Evolutionary conservation across 1,140 invertebrate species (phyloP).

Genomic region (Fopius arisanus): DNA sequence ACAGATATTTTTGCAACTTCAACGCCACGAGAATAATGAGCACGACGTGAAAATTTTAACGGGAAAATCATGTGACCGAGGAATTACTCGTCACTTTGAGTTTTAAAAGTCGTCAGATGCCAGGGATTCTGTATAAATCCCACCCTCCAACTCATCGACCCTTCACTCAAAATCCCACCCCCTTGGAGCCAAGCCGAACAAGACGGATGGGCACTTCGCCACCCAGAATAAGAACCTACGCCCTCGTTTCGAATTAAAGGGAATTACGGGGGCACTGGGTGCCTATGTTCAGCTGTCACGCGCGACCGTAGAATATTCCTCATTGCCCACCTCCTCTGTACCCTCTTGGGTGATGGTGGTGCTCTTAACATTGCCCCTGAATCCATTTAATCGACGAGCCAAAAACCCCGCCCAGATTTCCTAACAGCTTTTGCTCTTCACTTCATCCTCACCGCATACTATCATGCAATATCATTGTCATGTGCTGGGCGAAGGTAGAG

Average conservation of each 20-base stretch:
- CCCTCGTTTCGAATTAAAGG: slow-evolving; percentile 26
- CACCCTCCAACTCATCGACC: background rate
- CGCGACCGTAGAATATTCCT: slow-evolving; percentile 21
- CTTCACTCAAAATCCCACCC: background rate
- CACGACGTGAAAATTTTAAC: too few relatives aligned
- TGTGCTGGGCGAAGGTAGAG: background rate
- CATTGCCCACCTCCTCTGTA: background rate
- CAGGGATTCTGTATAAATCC: background rate
- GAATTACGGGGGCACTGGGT: slow-evolving; percentile 21
- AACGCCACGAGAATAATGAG: too few relatives aligned
- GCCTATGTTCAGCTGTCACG: slow-evolving; percentile 32
- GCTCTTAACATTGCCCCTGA: background rate
- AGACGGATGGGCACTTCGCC: slow-evolving; percentile 38
- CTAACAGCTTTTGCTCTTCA: background rate
- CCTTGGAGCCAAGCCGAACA: slow-evolving; percentile 16
- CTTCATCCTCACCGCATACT: background rate
- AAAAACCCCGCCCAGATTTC: slow-evolving; percentile 13
- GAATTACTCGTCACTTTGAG: background rate
- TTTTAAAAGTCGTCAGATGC: background rate
- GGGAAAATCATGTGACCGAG: background rate
- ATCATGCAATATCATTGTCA: background rate
- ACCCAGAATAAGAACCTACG: slow-evolving; percentile 34
- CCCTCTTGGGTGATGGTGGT: background rate
- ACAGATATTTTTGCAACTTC: too few relatives aligned
- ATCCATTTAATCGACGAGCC: slow-evolving; percentile 11